Evolutionary conservation across 2,113 vertebrate species (phyloP).

Genomic region (Canis aureus): DNA sequence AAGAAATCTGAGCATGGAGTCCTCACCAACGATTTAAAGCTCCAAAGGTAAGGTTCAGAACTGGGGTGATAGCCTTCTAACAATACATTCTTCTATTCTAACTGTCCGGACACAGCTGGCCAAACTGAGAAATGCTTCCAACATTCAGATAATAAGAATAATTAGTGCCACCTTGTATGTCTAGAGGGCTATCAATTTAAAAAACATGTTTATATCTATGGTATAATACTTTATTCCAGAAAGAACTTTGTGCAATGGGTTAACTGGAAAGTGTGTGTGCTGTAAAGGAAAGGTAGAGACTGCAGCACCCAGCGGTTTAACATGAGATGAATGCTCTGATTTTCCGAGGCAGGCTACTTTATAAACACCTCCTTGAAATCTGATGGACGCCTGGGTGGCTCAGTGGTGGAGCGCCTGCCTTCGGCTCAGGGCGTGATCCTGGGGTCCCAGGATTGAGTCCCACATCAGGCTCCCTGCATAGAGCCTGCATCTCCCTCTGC

Average conservation of each 20-base stretch:
- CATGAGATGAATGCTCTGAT: not conserved
- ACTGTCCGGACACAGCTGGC: not conserved
- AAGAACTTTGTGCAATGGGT: not conserved
- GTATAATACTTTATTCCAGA: not conserved
- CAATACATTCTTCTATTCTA: not conserved
- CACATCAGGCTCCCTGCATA: too few species aligned
- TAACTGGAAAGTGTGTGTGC: not conserved
- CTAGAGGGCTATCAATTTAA: not conserved
- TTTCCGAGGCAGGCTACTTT: conserved; percentile 21
- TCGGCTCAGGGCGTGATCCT: too few species aligned
- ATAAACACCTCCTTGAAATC: not conserved
- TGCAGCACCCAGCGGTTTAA: not conserved
- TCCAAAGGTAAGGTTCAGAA: not conserved
- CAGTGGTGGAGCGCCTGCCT: too few species aligned
- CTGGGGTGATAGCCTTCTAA: not conserved
- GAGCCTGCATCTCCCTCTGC: too few species aligned
- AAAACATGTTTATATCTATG: not conserved
- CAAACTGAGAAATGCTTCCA: not conserved
- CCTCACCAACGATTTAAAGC: not conserved
- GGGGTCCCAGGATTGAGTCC: too few species aligned
- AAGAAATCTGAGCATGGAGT: not conserved
- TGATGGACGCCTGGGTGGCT: not conserved
- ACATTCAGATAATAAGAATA: not conserved
- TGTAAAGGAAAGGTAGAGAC: not conserved
- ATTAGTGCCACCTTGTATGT: not conserved